Conservation (phyloP, 2,113 vertebrate species). For the Sialia sialis region DNA sequence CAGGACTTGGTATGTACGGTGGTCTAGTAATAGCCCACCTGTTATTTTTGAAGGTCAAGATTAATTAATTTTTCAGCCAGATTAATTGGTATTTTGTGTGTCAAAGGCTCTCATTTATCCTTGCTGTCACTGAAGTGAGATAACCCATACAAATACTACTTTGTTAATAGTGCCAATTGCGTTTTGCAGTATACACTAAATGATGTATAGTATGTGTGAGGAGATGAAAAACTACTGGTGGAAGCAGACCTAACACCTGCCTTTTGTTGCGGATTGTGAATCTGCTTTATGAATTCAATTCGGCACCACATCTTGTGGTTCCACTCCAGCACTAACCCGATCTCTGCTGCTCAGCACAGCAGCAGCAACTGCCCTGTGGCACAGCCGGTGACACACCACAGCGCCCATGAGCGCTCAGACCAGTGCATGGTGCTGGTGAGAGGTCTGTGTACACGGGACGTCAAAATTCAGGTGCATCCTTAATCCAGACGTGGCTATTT, state of each 20-base stretch:
- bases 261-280: neutral
- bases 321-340: neutral
- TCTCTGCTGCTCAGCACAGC: neutral
- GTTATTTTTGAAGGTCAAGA: neutral
- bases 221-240: neutral
- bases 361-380: accelerated
- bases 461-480: neutral
- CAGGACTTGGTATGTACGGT: neutral
- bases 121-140: neutral
- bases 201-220: neutral
- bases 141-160: neutral
- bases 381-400: accelerated
- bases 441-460: accelerated
- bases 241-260: neutral
- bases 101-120: neutral
- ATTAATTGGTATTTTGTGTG: neutral
- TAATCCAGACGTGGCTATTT: accelerated
- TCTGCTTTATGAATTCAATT: neutral
- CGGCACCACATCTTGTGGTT: neutral
- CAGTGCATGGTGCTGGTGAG: accelerated
- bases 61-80: neutral
- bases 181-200: neutral
- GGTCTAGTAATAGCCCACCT: neutral
- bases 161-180: neutral
- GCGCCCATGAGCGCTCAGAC: accelerated